A percentile compares a stretch with the other conserved stretches of the same genome.
Conservation (phyloP, 2,888 invertebrate species). For the Tenthredo amoena region DNA sequence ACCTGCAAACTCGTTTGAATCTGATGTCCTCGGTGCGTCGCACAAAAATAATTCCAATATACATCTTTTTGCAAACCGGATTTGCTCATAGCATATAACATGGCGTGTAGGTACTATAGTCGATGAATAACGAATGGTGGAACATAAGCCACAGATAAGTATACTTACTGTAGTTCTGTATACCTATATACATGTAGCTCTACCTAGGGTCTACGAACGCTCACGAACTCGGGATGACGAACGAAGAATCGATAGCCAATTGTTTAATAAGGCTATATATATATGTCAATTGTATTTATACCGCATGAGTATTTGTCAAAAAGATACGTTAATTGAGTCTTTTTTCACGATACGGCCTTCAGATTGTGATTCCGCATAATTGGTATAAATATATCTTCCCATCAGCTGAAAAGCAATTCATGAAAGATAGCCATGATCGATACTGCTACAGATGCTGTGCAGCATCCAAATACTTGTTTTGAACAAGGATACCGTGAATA, state of each 20-base stretch:
- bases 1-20: conserved; percentile 57
- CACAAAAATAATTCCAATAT: conserved; percentile 27
- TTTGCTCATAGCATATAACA: not conserved
- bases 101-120: not conserved
- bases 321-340: not conserved
- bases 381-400: not conserved
- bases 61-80: conserved; percentile 38
- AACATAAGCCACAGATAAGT: not conserved
- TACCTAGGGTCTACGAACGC: conserved; percentile 40
- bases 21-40: conserved; percentile 47
- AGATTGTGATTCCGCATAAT: not conserved
- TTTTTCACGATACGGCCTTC: not conserved
- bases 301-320: not conserved
- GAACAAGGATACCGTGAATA: conserved; percentile 19
- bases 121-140: conserved; percentile 14
- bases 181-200: not conserved
- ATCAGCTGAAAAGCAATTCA: not conserved
- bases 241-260: not conserved
- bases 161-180: not conserved
- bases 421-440: not conserved
- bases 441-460: not conserved
- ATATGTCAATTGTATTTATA: not conserved
- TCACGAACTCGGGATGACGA: conserved; percentile 9
- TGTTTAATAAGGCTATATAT: not conserved
- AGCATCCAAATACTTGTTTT: not conserved